These are phyloP conservation scores for Spisula subtruncata DNA, from an alignment of 2,888 invertebrate genomes.

Conservation along the genomic window DNA sequence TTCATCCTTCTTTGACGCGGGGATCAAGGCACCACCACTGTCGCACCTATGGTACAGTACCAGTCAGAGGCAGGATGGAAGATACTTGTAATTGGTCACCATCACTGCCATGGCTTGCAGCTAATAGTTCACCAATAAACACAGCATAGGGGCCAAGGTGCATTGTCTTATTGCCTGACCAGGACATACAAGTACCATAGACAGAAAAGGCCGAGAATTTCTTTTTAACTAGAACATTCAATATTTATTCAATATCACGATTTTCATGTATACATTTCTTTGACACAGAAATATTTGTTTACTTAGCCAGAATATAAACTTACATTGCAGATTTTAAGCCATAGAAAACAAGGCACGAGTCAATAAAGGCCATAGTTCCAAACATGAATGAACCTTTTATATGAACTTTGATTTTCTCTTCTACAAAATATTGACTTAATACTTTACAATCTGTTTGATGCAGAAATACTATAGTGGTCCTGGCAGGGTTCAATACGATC, in stretches of 20 bases:
- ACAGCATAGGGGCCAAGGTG: too few relatives aligned
- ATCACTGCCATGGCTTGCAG: too few relatives aligned
- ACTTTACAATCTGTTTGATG: neutral
- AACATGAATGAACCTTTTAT: slow-evolving; percentile 15
- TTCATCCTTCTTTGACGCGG: too few relatives aligned
- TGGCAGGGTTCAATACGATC: too few relatives aligned
- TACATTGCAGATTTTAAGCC: neutral
- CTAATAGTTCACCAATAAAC: too few relatives aligned
- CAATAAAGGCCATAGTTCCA: neutral
- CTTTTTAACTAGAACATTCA: neutral
- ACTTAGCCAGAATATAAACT: neutral
- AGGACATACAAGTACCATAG: too few relatives aligned
- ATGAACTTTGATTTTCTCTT: neutral
- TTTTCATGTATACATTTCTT: neutral
- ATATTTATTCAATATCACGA: neutral
- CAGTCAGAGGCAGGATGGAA: too few relatives aligned
- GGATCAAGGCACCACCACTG: too few relatives aligned
- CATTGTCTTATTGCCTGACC: too few relatives aligned
- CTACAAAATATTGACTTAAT: neutral
- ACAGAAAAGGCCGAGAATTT: neutral
- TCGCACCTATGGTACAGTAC: too few relatives aligned
- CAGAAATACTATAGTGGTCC: too few relatives aligned
- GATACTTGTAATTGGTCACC: too few relatives aligned
- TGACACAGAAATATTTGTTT: slow-evolving; percentile 9
- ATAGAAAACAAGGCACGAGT: neutral